A percentile compares a stretch with the other conserved stretches of the same genome.
Evolutionary conservation across 2,113 vertebrate species (phyloP).

Genomic region (Anhinga rufa): DNA sequence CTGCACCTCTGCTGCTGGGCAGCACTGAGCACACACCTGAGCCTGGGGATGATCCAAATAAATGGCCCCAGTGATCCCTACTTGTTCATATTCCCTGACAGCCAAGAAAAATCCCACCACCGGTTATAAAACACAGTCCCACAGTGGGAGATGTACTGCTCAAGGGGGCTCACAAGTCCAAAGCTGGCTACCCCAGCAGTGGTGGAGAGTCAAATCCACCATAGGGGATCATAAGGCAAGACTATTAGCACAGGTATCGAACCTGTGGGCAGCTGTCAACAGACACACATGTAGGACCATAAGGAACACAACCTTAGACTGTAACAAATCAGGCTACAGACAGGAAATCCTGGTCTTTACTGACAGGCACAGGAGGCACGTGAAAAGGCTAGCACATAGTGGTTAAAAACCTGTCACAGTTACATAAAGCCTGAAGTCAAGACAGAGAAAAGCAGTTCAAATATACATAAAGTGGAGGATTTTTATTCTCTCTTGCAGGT

Average conservation of each 20-base stretch:
- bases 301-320: neutral
- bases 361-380: neutral
- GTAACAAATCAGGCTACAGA: neutral
- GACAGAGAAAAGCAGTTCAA: neutral
- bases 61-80: neutral
- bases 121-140: neutral
- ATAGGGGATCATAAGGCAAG: neutral
- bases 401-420: neutral
- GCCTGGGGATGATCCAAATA: neutral
- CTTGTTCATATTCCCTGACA: neutral
- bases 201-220: neutral
- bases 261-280: neutral
- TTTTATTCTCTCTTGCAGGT: neutral
- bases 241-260: accelerated
- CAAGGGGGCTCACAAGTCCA: neutral
- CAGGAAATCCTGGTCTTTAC: neutral
- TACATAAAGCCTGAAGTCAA: neutral
- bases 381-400: neutral
- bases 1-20: too few relatives aligned
- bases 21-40: neutral
- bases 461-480: neutral
- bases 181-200: neutral
- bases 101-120: neutral
- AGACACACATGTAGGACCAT: neutral
- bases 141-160: neutral